phyloP scores from a whole-genome alignment of 2,888 invertebrate genomes.

The Drosophila trichaetosa region DNA sequence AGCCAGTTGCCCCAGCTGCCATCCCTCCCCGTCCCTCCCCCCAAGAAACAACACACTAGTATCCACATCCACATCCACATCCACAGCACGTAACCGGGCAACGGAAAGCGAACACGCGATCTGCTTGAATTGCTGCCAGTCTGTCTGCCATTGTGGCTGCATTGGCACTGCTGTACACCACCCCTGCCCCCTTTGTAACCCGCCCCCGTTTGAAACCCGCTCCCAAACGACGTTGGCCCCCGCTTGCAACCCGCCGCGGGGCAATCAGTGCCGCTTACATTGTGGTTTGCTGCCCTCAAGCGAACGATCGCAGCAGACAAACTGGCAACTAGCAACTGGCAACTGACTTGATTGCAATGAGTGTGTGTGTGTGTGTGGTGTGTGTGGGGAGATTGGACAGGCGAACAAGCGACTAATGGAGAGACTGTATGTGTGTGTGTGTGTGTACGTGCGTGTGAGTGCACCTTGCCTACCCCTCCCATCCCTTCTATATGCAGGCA shows the following conservation, averaged over 20 bases:
- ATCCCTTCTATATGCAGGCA: neutral
- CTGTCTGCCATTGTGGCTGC: slow-evolving; percentile 73
- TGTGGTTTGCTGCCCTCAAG: slow-evolving; percentile 53
- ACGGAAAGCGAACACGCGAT: slow-evolving; percentile 74
- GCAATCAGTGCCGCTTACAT: slow-evolving; percentile 57
- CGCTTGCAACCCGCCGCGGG: slow-evolving; percentile 19
- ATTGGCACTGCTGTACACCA: neutral
- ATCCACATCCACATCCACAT: slow-evolving; percentile 25
- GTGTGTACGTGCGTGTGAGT: slow-evolving; percentile 3
- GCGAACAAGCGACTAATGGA: slow-evolving; percentile 59
- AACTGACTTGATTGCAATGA: slow-evolving; percentile 75
- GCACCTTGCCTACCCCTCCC: slow-evolving; percentile 34
- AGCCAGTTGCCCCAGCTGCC: neutral
- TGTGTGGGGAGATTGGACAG: slow-evolving; percentile 3
- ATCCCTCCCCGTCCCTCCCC: neutral
- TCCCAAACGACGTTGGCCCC: slow-evolving; percentile 28
- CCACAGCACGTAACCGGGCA: slow-evolving; percentile 40
- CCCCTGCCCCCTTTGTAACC: neutral
- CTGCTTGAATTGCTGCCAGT: slow-evolving; percentile 70
- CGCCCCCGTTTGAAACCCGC: slow-evolving; percentile 24
- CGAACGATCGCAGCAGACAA: slow-evolving; percentile 74
- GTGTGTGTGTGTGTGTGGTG: slow-evolving; percentile 3
- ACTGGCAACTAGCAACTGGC: slow-evolving; percentile 52
- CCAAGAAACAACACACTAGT: slow-evolving; percentile 1
- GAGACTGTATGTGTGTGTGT: slow-evolving; percentile 40